Base-by-base conservation (phyloP, 2,797 vertebrate species). In the Halcyon chelicuti region DNA sequence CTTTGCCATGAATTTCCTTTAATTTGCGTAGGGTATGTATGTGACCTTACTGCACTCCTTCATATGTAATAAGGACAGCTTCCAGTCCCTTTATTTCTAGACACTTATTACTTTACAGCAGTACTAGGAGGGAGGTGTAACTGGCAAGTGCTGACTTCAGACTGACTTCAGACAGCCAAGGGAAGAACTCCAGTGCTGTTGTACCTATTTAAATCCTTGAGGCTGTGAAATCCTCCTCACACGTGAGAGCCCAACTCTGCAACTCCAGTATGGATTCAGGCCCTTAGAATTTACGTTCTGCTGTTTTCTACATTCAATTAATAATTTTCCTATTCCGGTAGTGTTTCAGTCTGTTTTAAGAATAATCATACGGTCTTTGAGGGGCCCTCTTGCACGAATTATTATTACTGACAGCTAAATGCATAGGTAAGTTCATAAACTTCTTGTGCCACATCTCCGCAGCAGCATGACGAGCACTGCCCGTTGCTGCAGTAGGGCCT, bases 401-500 rank as follows among this genome's bases (percentile, higher is more conserved):
- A 44, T 10, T 40, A 29, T 13, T 39, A 17, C 46, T 66, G 20
- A 33, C 63, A 83, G 47, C 57, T 66, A 47, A 83, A 66, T n/a
- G 35, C 17, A 28, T 0, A 3, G 28, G 10, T 18, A 75, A 61
- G 51, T 21, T 20, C 29, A 23, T 9, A 54, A 62, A 46, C 17
- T 28, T 44, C 63, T 29, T 16, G 14, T 29, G 31, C 15, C 21
- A 3, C 39, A 13, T 19, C 25, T 33, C 68, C 29, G 35, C 51
- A 72, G 35, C 29, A 76, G 31, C 23, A 12, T 0, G 2, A 35
- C 3, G 14, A 63, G 70, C 21, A 0, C 2, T 39, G 29, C 25
- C 47, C 42, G 12, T 25, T 1, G 0, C 9, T 6, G 29, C 1
- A 8, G 39, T 1, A 67, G 63, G 17, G n/a, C 54, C 63, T 1